Base-by-base conservation (phyloP, 2,888 invertebrate species). In the Cerceris rybyensis region DNA sequence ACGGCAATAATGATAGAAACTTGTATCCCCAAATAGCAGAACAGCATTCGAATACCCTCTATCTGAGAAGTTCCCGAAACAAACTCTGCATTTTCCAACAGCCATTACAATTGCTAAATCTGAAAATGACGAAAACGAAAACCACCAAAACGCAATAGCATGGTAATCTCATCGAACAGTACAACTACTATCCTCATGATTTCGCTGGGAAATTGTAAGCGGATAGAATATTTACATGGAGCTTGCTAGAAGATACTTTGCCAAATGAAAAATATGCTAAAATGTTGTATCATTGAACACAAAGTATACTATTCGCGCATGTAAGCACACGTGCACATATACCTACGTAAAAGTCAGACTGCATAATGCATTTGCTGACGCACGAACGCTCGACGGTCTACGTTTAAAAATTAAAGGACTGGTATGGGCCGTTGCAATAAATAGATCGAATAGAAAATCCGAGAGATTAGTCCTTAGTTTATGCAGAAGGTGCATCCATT, bases 371-470 rank as follows among this genome's bases (percentile, higher is more conserved):
- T 65, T 63, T 65, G 58, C 17, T 28, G 67, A 72, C 50, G 77
- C 73, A 68, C 55, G 70, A 58, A 42, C 55, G 65, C 64, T 43
- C 61, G 67, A 55, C 46, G 28, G 64, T 57, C 46, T 60, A 68
- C 58, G 61, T 66, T 80, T 73, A 69, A 70, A 70, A 80, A 83
- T 84, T 78, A 75, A 80, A 80, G 52, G 42, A 43, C 50, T 41
- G 61, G 64, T 70, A 57, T 65, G 54, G 67, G 57, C 49, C 75
- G 68, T 64, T 43, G 59, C 58, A 61, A 78, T 81, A 82, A 83
- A 73, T 82, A 75, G 72, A 72, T 78, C 73, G 78, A 58, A 28
- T 68, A 67, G 69, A 65, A 81, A 78, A 79, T 74, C 54, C 73
- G 16, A 59, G 77, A 67, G 61, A 76, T 59, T 70, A 64, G 68